Conservation (phyloP, 2,113 vertebrate species). For the Paradoxurus hermaphroditus region DNA sequence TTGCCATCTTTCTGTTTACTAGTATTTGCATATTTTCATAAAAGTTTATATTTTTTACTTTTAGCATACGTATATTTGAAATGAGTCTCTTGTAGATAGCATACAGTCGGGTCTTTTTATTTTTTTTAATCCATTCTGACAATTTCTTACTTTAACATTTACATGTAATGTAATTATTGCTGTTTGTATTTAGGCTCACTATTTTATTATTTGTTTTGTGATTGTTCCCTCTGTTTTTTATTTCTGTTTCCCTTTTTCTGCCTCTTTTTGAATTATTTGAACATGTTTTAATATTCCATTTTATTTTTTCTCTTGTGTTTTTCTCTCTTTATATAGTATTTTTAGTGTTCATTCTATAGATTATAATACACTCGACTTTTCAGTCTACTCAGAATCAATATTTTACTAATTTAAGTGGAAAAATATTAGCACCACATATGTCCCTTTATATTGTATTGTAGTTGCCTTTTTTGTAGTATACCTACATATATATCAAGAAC, state of each 20-base stretch:
- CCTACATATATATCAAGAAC: neutral
- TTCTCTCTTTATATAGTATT: neutral
- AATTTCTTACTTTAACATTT: neutral
- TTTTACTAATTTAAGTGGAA: neutral
- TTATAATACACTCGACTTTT: conserved; percentile 3
- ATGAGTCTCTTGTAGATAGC: neutral
- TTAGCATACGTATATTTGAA: neutral
- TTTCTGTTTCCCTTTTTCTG: neutral
- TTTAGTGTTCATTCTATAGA: neutral
- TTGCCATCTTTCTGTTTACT: conserved; percentile 3
- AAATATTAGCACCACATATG: neutral
- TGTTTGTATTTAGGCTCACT: neutral
- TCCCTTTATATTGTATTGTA: neutral
- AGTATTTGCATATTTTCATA: neutral
- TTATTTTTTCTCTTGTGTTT: neutral
- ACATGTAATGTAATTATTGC: neutral
- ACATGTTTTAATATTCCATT: neutral
- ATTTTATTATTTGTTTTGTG: conserved; percentile 21
- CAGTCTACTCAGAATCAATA: neutral
- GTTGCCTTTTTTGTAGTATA: neutral
- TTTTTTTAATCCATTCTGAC: neutral
- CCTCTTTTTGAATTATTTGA: neutral
- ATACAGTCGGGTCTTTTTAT: neutral
- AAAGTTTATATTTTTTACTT: neutral
- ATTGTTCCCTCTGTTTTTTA: neutral